A percentile compares a stretch with the other conserved stretches of the same genome.
phyloP scores from a whole-genome alignment of 2,888 invertebrate species.

The Trachelus iudaicus region DNA sequence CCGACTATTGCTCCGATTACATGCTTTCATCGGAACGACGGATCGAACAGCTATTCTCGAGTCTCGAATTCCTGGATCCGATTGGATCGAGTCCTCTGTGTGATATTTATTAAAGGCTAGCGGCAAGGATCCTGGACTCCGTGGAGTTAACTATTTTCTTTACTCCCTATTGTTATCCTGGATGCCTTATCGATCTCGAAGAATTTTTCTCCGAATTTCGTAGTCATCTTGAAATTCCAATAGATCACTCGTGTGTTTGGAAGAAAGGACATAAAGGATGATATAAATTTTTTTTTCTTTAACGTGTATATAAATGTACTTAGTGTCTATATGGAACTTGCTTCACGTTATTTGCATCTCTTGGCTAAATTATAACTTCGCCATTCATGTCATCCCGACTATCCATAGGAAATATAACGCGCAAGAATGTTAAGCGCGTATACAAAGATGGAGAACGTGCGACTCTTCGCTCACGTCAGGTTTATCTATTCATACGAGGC shows the following conservation, averaged over 20 bases:
- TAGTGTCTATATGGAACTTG: not conserved
- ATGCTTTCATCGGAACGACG: constrained; percentile 13
- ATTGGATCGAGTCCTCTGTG: not conserved
- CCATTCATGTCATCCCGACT: not conserved
- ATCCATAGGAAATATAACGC: not conserved
- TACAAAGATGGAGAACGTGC: constrained; percentile 14
- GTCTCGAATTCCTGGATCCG: not conserved
- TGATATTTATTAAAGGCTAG: not conserved
- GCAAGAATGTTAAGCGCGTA: not conserved
- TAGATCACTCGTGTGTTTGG: not conserved
- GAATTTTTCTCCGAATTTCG: not conserved
- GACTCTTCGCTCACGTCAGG: constrained; percentile 37
- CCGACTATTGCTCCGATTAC: constrained; percentile 10
- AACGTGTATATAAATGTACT: not conserved
- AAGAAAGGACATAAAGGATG: not conserved
- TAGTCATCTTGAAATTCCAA: not conserved
- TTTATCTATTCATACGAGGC: constrained; percentile 58
- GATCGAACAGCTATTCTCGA: not conserved
- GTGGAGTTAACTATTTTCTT: not conserved
- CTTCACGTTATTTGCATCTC: not conserved
- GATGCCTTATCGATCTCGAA: not conserved
- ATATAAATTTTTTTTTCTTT: not conserved
- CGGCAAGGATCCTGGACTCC: not conserved
- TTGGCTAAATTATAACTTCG: not conserved
- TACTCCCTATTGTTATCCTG: not conserved